Base-by-base conservation (phyloP, 2,888 invertebrate species). In the Apoderus coryli region DNA sequence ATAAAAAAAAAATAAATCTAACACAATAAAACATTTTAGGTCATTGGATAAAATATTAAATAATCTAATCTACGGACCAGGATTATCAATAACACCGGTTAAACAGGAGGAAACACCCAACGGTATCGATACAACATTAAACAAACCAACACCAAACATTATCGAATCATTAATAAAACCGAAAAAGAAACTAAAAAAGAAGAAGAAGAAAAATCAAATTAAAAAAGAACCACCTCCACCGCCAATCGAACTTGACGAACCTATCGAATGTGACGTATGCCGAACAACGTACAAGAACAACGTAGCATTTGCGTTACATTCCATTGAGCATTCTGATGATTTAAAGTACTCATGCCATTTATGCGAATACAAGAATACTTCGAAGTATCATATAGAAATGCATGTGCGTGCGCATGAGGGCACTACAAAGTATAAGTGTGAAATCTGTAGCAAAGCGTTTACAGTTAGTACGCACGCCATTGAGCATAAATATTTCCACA, bases 401-500 rank as follows among this genome's bases (percentile, higher is more conserved):
- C 67, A 66, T 32, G 35, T 54, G 0, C 50, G 56, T 28, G 59
- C 56, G 0, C 68, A 68, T 34, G 54, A 53, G 4, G 48, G 49
- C 0, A 65, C 60, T 0, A 54, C 49, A n/a, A 65, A 65, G 38
- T 61, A 46, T 34, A 53, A 53, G 0, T 68, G 68, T 34, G 47
- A 52, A 1, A 40, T 48, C 0, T 69, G 68, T 38, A 45, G 53
- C 0, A 66, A 65, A 40, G 53, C 59, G 0, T 69, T 65, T 34
- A 46, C 53, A 0, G 34, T 61, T 27, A 59, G 60, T 32, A 65
- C 64, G 13, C 64, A 65, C 47, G 64, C 67, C 14, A 58, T 60
- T 9, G 56, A 57, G 26, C 57, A 57, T 37, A 56, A 54, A 38
- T 49, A 54, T 33, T 53, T 49, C 37, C 69, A 69, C 38, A 65